Conservation (phyloP, 2,888 invertebrate species). For the Eremobia ochroleuca region DNA sequence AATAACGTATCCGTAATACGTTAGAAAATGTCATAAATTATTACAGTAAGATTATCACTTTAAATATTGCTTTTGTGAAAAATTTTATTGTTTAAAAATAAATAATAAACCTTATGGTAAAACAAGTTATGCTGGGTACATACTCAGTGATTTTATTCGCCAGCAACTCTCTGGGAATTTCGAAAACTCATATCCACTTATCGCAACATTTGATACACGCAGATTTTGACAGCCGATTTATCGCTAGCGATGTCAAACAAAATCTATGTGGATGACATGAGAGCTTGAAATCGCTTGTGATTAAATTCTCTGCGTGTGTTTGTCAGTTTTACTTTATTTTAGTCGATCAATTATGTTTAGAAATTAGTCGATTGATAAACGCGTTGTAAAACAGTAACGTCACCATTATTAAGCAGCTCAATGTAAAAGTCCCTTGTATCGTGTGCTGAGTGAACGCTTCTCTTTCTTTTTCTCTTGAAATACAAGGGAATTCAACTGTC, state of each 20-base stretch:
- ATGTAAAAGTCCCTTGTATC: slow-evolving; percentile 14
- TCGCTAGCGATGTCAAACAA: background rate
- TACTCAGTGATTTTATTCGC: background rate
- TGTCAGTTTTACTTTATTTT: background rate
- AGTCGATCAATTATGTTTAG: background rate
- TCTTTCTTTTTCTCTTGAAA: slow-evolving; percentile 43
- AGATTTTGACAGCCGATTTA: background rate
- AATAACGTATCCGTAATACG: no score
- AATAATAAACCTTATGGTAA: background rate
- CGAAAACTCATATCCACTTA: background rate
- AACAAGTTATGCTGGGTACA: background rate
- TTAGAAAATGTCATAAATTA: background rate
- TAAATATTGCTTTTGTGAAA: background rate
- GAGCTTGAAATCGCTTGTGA: background rate
- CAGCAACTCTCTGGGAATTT: background rate
- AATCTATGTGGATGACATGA: background rate
- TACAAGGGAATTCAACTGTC: slow-evolving; percentile 54
- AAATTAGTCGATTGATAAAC: slow-evolving; percentile 12
- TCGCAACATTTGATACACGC: background rate
- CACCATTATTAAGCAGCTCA: slow-evolving; percentile 56
- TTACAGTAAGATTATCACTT: background rate
- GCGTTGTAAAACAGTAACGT: slow-evolving; percentile 51
- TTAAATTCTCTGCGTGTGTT: background rate
- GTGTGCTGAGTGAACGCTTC: slow-evolving; percentile 18
- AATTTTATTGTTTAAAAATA: background rate